Conservation (phyloP, 1,140 invertebrate species). For the Macrostomum lignano region DNA sequence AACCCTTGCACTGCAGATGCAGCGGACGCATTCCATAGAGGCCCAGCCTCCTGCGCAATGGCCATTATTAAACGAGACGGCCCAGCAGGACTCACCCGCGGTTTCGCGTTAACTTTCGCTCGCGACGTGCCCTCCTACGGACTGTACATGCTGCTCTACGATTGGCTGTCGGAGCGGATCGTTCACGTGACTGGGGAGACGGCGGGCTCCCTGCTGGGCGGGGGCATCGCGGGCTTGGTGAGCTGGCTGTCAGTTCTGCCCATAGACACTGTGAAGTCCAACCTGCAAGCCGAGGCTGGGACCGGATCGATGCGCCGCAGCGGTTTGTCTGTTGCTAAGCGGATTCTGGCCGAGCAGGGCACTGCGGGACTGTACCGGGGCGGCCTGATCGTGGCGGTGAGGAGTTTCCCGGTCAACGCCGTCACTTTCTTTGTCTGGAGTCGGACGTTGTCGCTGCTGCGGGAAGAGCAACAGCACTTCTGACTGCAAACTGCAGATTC, state of each 20-base stretch:
- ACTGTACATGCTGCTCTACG: slow-evolving; percentile 36
- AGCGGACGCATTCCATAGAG: not conserved
- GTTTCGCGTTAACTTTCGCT: slow-evolving; percentile 13
- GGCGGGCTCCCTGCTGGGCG: slow-evolving; percentile 30
- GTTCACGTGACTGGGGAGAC: too few species aligned
- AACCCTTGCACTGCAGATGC: not conserved
- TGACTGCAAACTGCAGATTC: too few species aligned
- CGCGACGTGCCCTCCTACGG: slow-evolving; percentile 35
- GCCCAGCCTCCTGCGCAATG: slow-evolving; percentile 11
- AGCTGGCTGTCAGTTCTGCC: slow-evolving; percentile 26
- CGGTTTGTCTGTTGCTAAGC: too few species aligned
- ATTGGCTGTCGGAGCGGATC: slow-evolving; percentile 13
- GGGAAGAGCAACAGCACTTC: too few species aligned
- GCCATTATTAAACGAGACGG: slow-evolving; percentile 8
- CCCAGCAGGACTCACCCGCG: slow-evolving; percentile 14
- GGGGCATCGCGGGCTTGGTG: slow-evolving; percentile 33
- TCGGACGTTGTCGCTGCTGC: too few species aligned
- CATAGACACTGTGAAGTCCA: slow-evolving; percentile 28
- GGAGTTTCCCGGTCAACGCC: too few species aligned
- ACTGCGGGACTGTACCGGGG: too few species aligned
- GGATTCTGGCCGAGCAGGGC: too few species aligned
- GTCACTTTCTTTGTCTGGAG: too few species aligned
- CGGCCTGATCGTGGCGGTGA: too few species aligned
- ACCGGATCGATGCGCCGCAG: too few species aligned
- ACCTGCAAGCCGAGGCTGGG: slow-evolving; percentile 27